Evolutionary conservation across 2,113 vertebrate species (phyloP).

Genomic region (Orientallactaga bullata): DNA sequence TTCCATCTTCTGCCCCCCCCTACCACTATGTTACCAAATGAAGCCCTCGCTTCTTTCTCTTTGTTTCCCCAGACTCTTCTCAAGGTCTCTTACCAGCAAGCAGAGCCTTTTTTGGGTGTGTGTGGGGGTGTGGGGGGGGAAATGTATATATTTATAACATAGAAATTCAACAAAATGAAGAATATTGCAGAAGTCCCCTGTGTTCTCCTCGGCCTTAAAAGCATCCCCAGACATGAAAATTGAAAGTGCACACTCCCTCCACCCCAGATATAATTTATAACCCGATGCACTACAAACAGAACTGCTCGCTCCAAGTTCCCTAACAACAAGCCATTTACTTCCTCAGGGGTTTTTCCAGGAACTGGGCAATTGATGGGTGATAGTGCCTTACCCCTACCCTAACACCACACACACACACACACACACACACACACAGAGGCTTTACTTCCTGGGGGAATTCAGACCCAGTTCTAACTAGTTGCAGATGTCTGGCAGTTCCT

Average conservation of each 20-base stretch:
- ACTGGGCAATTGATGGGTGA: conserved; percentile 16
- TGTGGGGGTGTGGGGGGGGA: no score
- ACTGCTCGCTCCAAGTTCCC: conserved; percentile 42
- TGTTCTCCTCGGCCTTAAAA: not conserved
- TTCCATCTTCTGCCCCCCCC: not conserved
- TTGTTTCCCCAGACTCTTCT: not conserved
- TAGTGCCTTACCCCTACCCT: not conserved
- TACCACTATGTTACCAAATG: not conserved
- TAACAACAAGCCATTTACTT: conserved; percentile 46
- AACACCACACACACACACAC: not conserved
- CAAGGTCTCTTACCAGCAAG: not conserved
- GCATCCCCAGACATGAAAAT: not conserved
- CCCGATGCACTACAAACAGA: not conserved
- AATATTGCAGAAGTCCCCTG: not conserved
- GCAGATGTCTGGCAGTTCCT: conserved; percentile 63
- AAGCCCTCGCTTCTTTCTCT: not conserved
- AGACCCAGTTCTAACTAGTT: conserved; percentile 71
- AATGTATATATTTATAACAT: not conserved
- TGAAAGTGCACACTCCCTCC: not conserved
- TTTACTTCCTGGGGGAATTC: conserved; percentile 81
- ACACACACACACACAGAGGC: conserved; percentile 17
- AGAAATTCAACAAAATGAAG: not conserved
- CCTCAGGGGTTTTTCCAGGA: conserved; percentile 55
- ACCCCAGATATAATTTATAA: not conserved
- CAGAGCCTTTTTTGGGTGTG: not conserved